phyloP scores from a whole-genome alignment of 2,797 vertebrate genomes.

The Capromys pilorides region DNA sequence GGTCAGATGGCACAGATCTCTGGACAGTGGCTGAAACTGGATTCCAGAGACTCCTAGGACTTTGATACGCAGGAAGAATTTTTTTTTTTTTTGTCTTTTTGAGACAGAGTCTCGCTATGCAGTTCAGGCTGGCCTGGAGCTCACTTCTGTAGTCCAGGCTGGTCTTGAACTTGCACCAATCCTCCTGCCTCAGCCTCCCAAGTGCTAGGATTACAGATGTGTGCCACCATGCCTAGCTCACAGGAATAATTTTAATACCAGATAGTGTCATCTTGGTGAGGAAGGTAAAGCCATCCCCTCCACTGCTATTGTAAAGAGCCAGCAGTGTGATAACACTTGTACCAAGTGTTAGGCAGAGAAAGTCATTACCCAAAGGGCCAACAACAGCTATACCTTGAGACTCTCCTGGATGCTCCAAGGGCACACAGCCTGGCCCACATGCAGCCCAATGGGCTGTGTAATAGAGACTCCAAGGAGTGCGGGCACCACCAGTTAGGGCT shows the following conservation, averaged over 20 bases:
- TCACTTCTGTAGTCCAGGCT: too few species aligned
- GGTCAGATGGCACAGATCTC: conserved; percentile 78
- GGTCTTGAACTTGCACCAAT: too few species aligned
- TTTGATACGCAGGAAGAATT: conserved; percentile 84
- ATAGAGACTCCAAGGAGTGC: neutral
- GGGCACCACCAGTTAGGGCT: neutral
- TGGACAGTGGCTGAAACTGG: conserved; percentile 85
- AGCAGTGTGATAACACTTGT: neutral
- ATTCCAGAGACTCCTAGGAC: conserved; percentile 87
- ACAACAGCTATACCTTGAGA: neutral
- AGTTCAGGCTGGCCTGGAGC: too few species aligned
- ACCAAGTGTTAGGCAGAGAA: neutral
- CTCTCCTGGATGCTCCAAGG: neutral
- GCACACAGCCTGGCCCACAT: neutral
- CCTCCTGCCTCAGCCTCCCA: too few species aligned
- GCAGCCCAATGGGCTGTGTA: neutral
- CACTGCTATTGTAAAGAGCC: neutral
- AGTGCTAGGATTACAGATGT: too few species aligned
- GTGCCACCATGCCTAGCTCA: neutral
- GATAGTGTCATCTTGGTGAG: conserved; percentile 86
- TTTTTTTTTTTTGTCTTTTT: too few species aligned
- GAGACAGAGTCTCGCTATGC: too few species aligned
- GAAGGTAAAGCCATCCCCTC: neutral
- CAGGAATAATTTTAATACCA: conserved; percentile 87
- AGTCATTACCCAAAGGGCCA: neutral